phyloP scores from a whole-genome alignment of 2,797 vertebrate species.

The Philypnodon macrostomus region DNA sequence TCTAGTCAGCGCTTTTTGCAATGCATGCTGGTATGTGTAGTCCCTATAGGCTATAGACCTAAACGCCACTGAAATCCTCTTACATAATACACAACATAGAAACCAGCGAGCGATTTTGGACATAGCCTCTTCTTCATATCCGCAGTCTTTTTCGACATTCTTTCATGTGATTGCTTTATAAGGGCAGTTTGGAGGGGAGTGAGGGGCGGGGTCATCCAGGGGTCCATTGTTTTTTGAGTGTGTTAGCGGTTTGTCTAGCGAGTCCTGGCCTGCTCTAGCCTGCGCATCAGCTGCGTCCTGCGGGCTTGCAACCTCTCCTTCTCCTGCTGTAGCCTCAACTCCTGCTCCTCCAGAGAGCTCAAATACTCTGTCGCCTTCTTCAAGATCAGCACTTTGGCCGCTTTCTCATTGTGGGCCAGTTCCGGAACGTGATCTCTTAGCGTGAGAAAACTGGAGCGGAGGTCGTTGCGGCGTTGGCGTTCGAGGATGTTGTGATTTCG shows the following conservation, averaged over 20 bases:
- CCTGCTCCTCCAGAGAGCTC: constrained; percentile 86
- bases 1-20: no score
- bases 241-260: constrained; percentile 77
- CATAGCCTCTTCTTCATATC: neutral
- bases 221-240: constrained; percentile 49
- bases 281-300: constrained; percentile 88
- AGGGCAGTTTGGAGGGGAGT: neutral
- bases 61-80: neutral
- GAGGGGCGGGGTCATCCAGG: constrained; percentile 35
- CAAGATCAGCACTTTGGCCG: constrained; percentile 96
- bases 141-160: constrained; percentile 6
- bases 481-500: constrained; percentile 98
- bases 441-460: constrained; percentile 94
- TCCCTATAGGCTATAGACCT: neutral
- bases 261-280: constrained; percentile 90
- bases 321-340: constrained; percentile 87
- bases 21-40: no score
- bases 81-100: neutral
- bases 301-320: constrained; percentile 87
- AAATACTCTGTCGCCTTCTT: constrained; percentile 97
- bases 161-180: neutral
- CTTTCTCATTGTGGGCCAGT: constrained; percentile 93
- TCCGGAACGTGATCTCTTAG: constrained; percentile 96
- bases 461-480: constrained; percentile 94
- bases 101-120: neutral